Base-by-base conservation (phyloP, 2,797 vertebrate species). In the Loriculus beryllinus region DNA sequence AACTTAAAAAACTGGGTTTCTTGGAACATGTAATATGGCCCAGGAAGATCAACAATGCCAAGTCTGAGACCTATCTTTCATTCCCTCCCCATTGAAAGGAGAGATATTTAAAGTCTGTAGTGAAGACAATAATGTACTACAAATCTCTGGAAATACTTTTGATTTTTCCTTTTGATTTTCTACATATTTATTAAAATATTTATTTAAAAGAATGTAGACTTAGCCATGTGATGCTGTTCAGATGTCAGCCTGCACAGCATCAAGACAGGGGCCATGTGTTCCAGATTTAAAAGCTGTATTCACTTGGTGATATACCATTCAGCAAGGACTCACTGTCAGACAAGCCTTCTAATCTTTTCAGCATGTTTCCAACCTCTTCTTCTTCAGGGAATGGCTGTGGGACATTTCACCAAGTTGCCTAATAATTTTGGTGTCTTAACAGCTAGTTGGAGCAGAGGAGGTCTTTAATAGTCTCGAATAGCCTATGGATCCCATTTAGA, bases 241-340 rank as follows among this genome's bases (percentile, higher is more conserved):
- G 89, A 90, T 48, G 63, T 95, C 82, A 95, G 93, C 63, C 95
- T 95, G 96, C 72, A 87, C 2, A 95, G 67, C 87, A 88, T 92
- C 93, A 96, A 95, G 80, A 74, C 91, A 79, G 74, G 72, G 43
- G 29, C 88, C 95, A 96, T 92, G 69, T 96, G 97, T 92, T 97
- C 82, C 92, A 92, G 57, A 97, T 96, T 95, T 97, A 91, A 95
- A 95, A 96, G 78, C 90, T 95, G 76, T 86, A 96, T 95, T 97
- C 86, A 82, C 91, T 94, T 94, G 80, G 90, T 84, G 95, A 92
- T 90, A 90, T 22, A 93, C 75, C 81, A 77, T 87, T 93, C 93
- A 96, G 85, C 63, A 92, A 90, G 69, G 86, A 93, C 82, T 87
- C 21, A 29, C 49, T 93, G 93, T 93, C 93, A 96, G 93, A 94